Conservation (phyloP, 2,888 invertebrate genomes). For the Dromius quadrimaculatus region DNA sequence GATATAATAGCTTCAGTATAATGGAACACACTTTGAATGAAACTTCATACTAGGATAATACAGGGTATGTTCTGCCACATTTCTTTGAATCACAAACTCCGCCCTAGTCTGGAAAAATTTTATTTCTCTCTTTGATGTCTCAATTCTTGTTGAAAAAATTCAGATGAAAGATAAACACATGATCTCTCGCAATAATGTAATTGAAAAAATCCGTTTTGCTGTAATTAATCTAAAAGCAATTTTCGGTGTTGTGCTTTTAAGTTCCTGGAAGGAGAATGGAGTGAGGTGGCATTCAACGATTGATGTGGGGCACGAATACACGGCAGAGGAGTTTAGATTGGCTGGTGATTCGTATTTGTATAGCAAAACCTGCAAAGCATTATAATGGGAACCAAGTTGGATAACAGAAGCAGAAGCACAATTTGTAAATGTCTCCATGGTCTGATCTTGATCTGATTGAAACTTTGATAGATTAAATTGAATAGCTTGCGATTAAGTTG, state of each 20-base stretch:
- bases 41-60: no score
- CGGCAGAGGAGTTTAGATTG: constrained; percentile 23
- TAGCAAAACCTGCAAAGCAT: constrained; percentile 3
- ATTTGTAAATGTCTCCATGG: neutral
- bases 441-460: neutral
- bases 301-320: constrained; percentile 27
- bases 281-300: neutral
- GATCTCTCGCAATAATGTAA: constrained; percentile 8
- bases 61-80: no score
- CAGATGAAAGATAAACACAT: neutral
- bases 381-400: no score
- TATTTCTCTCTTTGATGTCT: no score
- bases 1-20: no score
- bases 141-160: no score
- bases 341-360: constrained; percentile 46
- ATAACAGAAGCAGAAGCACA: no score
- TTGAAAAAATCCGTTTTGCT: constrained; percentile 13
- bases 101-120: no score
- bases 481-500: neutral
- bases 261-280: neutral
- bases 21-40: no score
- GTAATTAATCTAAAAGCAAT: constrained; percentile 39
- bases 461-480: neutral
- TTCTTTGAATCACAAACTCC: no score
- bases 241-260: constrained; percentile 1